phyloP scores from a whole-genome alignment of 2,888 invertebrate species.

The Phytoseiulus persimilis region DNA sequence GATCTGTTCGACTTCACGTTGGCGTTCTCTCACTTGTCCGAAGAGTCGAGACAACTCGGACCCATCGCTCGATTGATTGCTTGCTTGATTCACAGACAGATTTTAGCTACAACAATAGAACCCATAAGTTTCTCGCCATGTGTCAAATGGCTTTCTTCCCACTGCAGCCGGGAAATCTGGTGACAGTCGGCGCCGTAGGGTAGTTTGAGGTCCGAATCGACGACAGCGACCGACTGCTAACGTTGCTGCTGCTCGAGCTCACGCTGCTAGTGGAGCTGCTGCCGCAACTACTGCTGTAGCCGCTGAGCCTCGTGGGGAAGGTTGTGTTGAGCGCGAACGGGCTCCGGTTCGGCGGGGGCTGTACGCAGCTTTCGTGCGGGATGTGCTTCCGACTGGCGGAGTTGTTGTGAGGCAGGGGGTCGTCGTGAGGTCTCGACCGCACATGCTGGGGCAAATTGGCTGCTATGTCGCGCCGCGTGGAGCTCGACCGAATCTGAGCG shows the following conservation, averaged over 20 bases:
- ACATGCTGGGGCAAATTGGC: constrained; percentile 13
- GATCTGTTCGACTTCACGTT: no score
- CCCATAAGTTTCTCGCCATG: constrained; percentile 18
- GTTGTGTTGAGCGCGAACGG: not conserved
- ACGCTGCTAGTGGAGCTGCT: not conserved
- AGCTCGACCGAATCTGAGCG: constrained; percentile 12
- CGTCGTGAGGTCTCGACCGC: constrained; percentile 11
- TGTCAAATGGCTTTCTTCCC: constrained; percentile 21
- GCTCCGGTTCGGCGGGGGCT: constrained; percentile 28
- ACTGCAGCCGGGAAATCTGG: not conserved
- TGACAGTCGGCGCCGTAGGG: not conserved
- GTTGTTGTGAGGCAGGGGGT: not conserved
- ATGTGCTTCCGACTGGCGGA: not conserved
- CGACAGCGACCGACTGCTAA: not conserved
- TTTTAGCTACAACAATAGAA: constrained; percentile 20
- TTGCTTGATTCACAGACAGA: not conserved
- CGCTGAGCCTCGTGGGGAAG: not conserved
- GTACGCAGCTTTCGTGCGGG: constrained; percentile 15
- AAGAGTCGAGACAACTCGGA: not conserved
- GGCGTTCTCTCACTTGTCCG: not conserved
- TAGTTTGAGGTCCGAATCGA: not conserved
- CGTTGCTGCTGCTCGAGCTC: not conserved
- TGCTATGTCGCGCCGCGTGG: not conserved
- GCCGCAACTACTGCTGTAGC: not conserved
- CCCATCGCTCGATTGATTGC: not conserved